Evolutionary conservation across 1,140 invertebrate species (phyloP).

Genomic region (Drosophila quadrilineata): DNA sequence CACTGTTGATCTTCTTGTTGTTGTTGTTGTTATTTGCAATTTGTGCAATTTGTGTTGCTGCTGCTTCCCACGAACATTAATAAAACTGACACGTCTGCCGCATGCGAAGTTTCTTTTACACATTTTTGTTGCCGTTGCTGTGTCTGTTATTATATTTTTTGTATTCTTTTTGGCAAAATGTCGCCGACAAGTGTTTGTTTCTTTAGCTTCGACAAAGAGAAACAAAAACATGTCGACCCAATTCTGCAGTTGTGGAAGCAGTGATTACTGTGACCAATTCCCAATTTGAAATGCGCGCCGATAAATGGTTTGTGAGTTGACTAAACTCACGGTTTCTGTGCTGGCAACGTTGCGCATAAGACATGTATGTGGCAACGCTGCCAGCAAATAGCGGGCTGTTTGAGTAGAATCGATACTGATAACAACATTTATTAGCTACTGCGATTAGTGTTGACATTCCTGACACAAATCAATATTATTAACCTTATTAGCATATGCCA

Average conservation of each 20-base stretch:
- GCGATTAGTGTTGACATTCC: constrained; percentile 4
- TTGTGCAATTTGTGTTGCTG: constrained; percentile 13
- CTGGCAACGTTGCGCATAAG: neutral
- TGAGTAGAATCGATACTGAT: neutral
- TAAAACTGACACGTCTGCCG: constrained; percentile 65
- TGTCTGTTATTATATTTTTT: neutral
- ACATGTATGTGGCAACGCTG: neutral
- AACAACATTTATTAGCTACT: constrained; percentile 6
- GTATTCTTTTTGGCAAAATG: constrained; percentile 22
- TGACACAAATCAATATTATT: constrained; percentile 29
- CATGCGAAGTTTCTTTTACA: constrained; percentile 43
- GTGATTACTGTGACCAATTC: neutral
- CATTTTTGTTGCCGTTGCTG: constrained; percentile 22
- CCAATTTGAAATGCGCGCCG: constrained; percentile 12
- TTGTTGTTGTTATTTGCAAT: constrained; percentile 25
- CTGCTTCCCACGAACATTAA: constrained; percentile 69
- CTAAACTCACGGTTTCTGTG: neutral
- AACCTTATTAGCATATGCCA: constrained; percentile 23
- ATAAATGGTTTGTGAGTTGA: constrained; percentile 5
- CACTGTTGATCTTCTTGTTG: too few species aligned
- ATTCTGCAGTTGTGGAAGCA: constrained; percentile 13
- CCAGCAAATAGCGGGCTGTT: neutral
- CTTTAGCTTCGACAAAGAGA: constrained; percentile 19
- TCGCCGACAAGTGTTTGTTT: constrained; percentile 13
- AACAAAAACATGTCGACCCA: neutral